Percentiles rank a stretch among this genome's conserved stretches.
Conservation (phyloP, 2,797 vertebrate genomes). For the Pelodytes ibericus region DNA sequence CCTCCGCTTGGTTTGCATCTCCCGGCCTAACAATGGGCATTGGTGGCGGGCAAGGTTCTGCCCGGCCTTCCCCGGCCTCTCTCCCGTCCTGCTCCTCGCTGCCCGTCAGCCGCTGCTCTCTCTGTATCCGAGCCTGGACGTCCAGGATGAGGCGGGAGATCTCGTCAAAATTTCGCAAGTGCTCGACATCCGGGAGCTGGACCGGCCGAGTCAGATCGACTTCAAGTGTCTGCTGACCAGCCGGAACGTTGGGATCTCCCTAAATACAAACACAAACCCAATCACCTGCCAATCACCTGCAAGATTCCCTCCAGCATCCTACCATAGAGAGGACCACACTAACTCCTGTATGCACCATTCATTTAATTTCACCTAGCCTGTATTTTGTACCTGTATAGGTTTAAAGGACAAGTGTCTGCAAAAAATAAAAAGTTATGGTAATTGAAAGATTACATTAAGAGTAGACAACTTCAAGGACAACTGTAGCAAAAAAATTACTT, state of each 20-base stretch:
- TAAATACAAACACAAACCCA: slow-evolving; percentile 54
- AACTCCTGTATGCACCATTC: too few species aligned
- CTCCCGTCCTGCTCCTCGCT: slow-evolving; percentile 22
- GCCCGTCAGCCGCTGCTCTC: slow-evolving; percentile 68
- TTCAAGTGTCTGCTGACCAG: slow-evolving; percentile 92
- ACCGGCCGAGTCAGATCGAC: slow-evolving; percentile 85
- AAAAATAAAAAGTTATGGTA: too few species aligned
- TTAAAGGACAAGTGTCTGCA: too few species aligned
- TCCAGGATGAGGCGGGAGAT: slow-evolving; percentile 87
- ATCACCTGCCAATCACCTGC: too few species aligned
- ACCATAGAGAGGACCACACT: too few species aligned
- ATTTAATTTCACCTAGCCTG: too few species aligned
- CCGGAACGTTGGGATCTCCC: slow-evolving; percentile 98
- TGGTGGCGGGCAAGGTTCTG: not conserved
- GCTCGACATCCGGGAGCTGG: slow-evolving; percentile 85
- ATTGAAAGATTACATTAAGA: too few species aligned
- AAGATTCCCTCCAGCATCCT: too few species aligned
- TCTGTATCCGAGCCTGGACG: slow-evolving; percentile 81
- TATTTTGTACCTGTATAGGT: too few species aligned
- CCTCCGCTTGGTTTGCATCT: not conserved
- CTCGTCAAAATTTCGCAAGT: slow-evolving; percentile 84
- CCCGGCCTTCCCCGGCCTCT: not conserved
- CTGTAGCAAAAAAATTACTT: too few species aligned
- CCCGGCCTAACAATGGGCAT: not conserved
- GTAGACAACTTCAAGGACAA: too few species aligned